A percentile compares a stretch with the other conserved stretches of the same genome.
Evolutionary conservation across 2,113 vertebrate genomes (phyloP).

Genomic region (Bos taurus): DNA sequence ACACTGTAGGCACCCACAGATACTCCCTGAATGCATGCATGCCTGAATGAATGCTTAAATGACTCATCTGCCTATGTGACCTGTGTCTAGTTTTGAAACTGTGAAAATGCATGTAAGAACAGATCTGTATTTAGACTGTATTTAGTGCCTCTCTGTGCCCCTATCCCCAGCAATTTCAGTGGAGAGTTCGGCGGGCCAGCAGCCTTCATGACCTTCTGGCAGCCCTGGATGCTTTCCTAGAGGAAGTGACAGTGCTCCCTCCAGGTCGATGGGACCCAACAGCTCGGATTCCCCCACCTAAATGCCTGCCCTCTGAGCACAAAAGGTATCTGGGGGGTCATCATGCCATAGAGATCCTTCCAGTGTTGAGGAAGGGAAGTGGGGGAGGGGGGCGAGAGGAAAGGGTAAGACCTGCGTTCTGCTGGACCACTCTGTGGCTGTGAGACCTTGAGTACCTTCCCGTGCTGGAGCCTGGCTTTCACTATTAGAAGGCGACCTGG

Average conservation of each 20-base stretch:
- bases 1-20: not conserved
- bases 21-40: not conserved
- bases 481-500: not conserved
- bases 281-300: constrained; percentile 76
- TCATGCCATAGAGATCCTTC: not conserved
- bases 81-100: not conserved
- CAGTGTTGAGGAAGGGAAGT: not conserved
- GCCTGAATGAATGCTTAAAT: not conserved
- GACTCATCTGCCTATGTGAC: not conserved
- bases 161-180: constrained; percentile 79
- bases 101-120: not conserved
- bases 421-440: not conserved
- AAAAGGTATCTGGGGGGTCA: constrained; percentile 74
- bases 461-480: not conserved
- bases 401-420: not conserved
- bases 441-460: not conserved
- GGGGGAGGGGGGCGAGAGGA: not conserved
- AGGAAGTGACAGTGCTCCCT: constrained; percentile 82
- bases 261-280: constrained; percentile 83
- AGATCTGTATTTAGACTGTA: not conserved
- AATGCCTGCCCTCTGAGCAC: constrained; percentile 62
- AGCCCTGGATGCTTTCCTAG: constrained; percentile 80
- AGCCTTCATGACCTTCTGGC: constrained; percentile 73
- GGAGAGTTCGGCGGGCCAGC: constrained; percentile 72
- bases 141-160: not conserved